Base-by-base conservation (phyloP, 2,888 invertebrate species). In the Watsonalla binaria region DNA sequence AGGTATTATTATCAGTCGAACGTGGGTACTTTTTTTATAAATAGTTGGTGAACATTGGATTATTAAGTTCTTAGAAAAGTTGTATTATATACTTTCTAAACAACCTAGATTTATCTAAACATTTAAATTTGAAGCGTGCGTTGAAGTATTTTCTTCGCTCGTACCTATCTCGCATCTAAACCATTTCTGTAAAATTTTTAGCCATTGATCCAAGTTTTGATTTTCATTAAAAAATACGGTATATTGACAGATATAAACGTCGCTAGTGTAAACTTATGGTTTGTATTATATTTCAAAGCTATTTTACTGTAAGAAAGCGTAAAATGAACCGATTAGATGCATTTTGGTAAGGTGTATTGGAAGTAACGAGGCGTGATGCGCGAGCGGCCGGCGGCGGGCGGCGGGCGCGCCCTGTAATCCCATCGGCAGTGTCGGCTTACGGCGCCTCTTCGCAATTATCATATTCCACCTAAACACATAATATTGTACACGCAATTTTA, bases 381-480 rank as follows among this genome's bases (percentile, higher is more conserved):
- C 9, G 54, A 51, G 54, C 45, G 53, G 53, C 51, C 39, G 53
- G 54, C 39, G 53, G 54, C 53, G 51, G 45, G 51, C 48, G 47
- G 72, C 77, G 78, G 79, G 71, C 71, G 72, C 73, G 74, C 81
- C 80, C 85, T 87, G 88, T 88, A 88, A 88, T 88, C 85, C 85
- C 86, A 85, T 82, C 67, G 82, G 65, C 82, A 86, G 87, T 89
- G 86, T 89, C 86, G 82, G 83, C 80, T 90, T 89, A 86, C 87
- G 84, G 89, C 88, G 89, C 86, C 85, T 85, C 84, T 72, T 72
- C 74, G 84, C 88, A 90, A 90, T 90, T 90, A 90, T 90, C 87
- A 88, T 89, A 89, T 89, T 89, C 88, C 86, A 87, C 86, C 90
- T 89, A 90, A 90, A 90, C 88, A 89, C 86, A 88, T 89, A 86